Percentiles rank a stretch among this genome's conserved stretches.
phyloP scores from a whole-genome alignment of 2,797 vertebrate genomes.

The Masticophis lateralis region DNA sequence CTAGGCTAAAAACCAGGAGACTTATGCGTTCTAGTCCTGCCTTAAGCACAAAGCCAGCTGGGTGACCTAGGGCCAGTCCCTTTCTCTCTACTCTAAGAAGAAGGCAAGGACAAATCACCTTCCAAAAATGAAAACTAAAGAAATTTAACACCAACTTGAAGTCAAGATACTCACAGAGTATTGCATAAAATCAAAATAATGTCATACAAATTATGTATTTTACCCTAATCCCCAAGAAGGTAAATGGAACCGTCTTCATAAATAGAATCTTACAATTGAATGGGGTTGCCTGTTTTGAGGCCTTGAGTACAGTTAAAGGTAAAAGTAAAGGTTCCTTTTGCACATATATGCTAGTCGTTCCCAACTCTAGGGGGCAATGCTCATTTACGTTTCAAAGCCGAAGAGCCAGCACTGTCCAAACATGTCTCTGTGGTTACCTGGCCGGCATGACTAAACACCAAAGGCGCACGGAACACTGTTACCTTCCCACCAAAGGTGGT shows the following conservation, averaged over 20 bases:
- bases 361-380: too few relatives aligned
- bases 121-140: not conserved
- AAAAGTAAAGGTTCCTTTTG: too few relatives aligned
- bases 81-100: too few relatives aligned
- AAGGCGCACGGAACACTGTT: too few relatives aligned
- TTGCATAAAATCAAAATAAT: not conserved
- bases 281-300: not conserved
- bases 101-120: not conserved
- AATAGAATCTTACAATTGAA: not conserved
- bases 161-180: not conserved
- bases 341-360: too few relatives aligned
- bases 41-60: not conserved
- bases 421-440: too few relatives aligned
- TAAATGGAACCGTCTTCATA: not conserved
- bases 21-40: not conserved
- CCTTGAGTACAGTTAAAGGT: not conserved
- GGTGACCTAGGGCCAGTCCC: too few relatives aligned
- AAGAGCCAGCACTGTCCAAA: too few relatives aligned
- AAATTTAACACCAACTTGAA: not conserved
- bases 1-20: not conserved
- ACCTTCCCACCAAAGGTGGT: too few relatives aligned
- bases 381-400: too few relatives aligned
- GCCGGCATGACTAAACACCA: too few relatives aligned
- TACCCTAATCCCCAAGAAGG: not conserved
- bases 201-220: not conserved